Conservation (phyloP, 2,797 vertebrate genomes). For the Tragelaphus eurycerus region DNA sequence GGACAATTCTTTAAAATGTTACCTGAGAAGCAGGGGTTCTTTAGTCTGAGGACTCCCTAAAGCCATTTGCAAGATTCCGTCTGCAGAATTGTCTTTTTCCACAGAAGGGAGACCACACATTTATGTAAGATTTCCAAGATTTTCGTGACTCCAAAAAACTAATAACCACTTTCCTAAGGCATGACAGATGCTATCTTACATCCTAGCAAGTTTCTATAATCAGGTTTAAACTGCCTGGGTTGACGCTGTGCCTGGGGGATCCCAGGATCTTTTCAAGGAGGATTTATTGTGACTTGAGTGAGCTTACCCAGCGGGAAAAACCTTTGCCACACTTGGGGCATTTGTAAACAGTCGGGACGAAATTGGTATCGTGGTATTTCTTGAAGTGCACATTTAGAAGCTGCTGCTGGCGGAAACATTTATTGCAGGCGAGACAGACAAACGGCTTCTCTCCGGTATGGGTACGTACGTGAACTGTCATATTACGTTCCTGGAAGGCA, state of each 20-base stretch:
- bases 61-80: background rate
- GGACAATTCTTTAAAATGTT: background rate
- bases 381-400: conserved; percentile 65
- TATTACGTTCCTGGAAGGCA: conserved; percentile 44
- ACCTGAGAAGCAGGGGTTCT: background rate
- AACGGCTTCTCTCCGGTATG: conserved; percentile 76
- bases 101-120: background rate
- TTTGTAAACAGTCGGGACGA: background rate
- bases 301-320: conserved; percentile 75
- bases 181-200: background rate
- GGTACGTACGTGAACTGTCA: conserved; percentile 61
- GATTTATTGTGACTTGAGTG: fast-evolving
- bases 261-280: background rate
- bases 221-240: background rate
- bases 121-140: background rate
- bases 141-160: background rate
- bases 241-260: background rate
- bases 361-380: conserved; percentile 49
- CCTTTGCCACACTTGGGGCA: conserved; percentile 67
- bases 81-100: background rate
- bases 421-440: conserved; percentile 67
- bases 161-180: background rate
- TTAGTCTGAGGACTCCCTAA: background rate
- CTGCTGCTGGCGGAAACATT: conserved; percentile 70
- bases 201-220: background rate